Percentiles rank a stretch among this genome's conserved stretches.
phyloP scores from a whole-genome alignment of 1,140 invertebrate species.

The Macrobrachium nipponense region DNA sequence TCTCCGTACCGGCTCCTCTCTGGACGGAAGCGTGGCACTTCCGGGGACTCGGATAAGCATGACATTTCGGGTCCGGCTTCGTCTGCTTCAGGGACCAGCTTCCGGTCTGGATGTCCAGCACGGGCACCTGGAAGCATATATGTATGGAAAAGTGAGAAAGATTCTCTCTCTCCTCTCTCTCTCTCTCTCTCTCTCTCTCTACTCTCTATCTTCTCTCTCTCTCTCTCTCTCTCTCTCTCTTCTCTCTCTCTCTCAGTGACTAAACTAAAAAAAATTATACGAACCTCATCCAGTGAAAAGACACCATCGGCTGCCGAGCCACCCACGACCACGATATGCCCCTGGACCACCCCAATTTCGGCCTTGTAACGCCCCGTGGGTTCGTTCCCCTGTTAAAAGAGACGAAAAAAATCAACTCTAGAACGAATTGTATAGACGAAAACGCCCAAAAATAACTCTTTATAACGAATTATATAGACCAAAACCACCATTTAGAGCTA shows the following conservation, averaged over 20 bases:
- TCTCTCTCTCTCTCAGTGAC: background rate
- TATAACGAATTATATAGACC: too few species aligned
- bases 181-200: too few species aligned
- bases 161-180: background rate
- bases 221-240: too few species aligned
- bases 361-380: conserved; percentile 21
- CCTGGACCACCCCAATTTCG: conserved; percentile 23
- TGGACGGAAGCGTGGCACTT: conserved; percentile 41
- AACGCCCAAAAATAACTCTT: too few species aligned
- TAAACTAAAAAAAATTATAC: background rate
- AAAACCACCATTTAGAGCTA: too few species aligned
- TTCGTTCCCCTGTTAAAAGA: conserved; percentile 14
- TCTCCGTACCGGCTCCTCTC: conserved; percentile 15
- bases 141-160: background rate
- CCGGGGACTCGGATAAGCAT: conserved; percentile 36
- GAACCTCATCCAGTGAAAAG: conserved; percentile 31
- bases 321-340: conserved; percentile 32
- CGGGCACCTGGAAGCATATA: conserved; percentile 16
- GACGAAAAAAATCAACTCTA: background rate
- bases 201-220: background rate
- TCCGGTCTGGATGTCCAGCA: conserved; percentile 18
- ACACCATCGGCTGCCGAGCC: background rate
- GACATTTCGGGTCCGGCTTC: conserved; percentile 23
- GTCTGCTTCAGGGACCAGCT: conserved; percentile 14
- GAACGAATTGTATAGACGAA: too few species aligned